Evolutionary conservation across 1,140 invertebrate genomes (phyloP).

Genomic region (Philotrypesis tridentata): DNA sequence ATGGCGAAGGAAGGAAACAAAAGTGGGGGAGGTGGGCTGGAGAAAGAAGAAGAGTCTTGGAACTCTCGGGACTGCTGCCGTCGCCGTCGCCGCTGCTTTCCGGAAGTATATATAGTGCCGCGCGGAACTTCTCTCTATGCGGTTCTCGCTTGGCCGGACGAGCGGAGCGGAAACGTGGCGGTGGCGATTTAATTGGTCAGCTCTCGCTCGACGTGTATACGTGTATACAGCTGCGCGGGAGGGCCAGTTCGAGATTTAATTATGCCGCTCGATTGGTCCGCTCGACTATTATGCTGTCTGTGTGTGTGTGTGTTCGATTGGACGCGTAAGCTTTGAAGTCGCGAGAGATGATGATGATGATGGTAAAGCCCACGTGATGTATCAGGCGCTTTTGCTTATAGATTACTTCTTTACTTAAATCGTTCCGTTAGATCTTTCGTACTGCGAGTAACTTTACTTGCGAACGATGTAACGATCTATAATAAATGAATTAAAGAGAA

Average conservation of each 20-base stretch:
- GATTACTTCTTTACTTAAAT: conserved; percentile 21
- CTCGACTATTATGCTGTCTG: no score
- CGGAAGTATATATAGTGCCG: conserved; percentile 27
- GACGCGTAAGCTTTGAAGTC: conserved; percentile 19
- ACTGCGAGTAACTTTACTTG: no score
- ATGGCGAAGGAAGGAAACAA: no score
- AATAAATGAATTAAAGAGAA: no score
- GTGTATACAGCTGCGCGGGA: no score
- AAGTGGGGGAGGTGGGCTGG: no score
- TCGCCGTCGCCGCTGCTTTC: no score
- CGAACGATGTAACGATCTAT: no score
- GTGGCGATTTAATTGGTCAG: conserved; percentile 64
- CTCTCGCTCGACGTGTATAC: conserved; percentile 35
- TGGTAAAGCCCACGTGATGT: no score
- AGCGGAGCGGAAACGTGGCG: conserved; percentile 44
- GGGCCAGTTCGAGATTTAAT: conserved; percentile 57
- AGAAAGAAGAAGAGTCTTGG: background rate
- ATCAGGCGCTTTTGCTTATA: background rate
- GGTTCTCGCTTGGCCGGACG: background rate
- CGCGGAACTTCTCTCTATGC: conserved; percentile 52
- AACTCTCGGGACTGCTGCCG: background rate
- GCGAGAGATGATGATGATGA: conserved; percentile 3
- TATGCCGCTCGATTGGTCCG: conserved; percentile 57
- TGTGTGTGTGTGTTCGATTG: conserved; percentile 26
- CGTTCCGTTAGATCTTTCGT: no score